Base-by-base conservation (phyloP, 2,113 vertebrate species). In the Lota lota region DNA sequence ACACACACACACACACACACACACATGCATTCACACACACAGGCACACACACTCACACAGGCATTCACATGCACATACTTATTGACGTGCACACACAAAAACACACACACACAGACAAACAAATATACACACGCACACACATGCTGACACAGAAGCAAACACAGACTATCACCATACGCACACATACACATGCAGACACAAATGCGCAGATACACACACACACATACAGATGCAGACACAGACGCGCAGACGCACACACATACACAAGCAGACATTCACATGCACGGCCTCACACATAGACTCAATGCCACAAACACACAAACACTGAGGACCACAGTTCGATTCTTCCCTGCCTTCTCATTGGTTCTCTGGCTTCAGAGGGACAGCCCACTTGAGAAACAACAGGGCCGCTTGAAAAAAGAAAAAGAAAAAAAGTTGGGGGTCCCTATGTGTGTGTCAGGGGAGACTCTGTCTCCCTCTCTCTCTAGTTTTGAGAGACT, bases 351-450 rank as follows among this genome's bases (percentile, higher is more conserved):
- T 33, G 3, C 72, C 69, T 50, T 67, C 79, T 84, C 82, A 83
- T 84, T 84, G 84, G 80, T 78, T 78, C 74, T 64, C 69, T 79
- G 68, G 83, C 76, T 85, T 82, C 77, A 83, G 79, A 77, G 81
- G 85, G n/a, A 87, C 81, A 68, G 80, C 85, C 86, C 86, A 87
- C 84, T 89, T 83, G 79, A 88, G 83, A 84, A 79, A 67, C 65
- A 78, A 79, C 76, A 79, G 79, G 72, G 77, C 79, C 77, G 74
- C 73, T 82, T 83, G 83, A 86, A 83, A 82, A 78, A 86, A n/a
- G n/a, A n/a, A n/a, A n/a, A n/a, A n/a, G n/a, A n/a, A n/a, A n/a
- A n/a, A n/a, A n/a, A n/a, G n/a, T n/a, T n/a, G n/a, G n/a, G 28
- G 76, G 79, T 86, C 74, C 65, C 72, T 74, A 80, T 84, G 75